A percentile compares a stretch with the other conserved stretches of the same genome.
Conservation (phyloP, 2,797 vertebrate species). For the Xiphorhynchus erythropygius region DNA sequence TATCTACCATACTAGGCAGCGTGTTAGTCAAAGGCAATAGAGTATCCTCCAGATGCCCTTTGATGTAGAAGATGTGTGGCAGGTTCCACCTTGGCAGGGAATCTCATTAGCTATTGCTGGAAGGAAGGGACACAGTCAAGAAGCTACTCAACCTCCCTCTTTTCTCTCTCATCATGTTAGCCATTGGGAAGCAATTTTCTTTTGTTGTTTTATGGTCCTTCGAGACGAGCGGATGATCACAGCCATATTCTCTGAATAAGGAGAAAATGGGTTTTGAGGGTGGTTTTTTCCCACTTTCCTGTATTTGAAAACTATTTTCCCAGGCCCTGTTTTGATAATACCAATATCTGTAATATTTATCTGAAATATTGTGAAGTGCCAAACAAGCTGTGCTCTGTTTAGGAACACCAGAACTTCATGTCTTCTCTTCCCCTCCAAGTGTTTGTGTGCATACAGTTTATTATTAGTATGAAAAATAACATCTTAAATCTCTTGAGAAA, state of each 20-base stretch:
- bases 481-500: neutral
- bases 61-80: neutral
- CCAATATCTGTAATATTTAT: neutral
- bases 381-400: neutral
- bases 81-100: neutral
- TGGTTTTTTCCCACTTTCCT: accelerated
- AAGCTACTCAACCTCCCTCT: neutral
- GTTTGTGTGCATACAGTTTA: neutral
- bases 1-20: neutral
- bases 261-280: neutral
- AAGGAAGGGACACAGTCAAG: constrained; percentile 3
- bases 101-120: constrained; percentile 2
- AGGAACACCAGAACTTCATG: neutral
- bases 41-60: neutral
- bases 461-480: neutral
- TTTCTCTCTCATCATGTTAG: neutral
- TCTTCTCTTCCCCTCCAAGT: neutral
- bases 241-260: neutral
- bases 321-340: neutral
- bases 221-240: neutral
- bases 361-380: neutral
- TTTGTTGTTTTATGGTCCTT: constrained; percentile 2
- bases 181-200: constrained; percentile 1
- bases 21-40: neutral
- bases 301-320: neutral